Percentiles rank a stretch among this genome's conserved stretches.
These are phyloP conservation scores for Nomada lathburiana DNA, from an alignment of 2,888 invertebrate genomes.

Conservation along the genomic window DNA sequence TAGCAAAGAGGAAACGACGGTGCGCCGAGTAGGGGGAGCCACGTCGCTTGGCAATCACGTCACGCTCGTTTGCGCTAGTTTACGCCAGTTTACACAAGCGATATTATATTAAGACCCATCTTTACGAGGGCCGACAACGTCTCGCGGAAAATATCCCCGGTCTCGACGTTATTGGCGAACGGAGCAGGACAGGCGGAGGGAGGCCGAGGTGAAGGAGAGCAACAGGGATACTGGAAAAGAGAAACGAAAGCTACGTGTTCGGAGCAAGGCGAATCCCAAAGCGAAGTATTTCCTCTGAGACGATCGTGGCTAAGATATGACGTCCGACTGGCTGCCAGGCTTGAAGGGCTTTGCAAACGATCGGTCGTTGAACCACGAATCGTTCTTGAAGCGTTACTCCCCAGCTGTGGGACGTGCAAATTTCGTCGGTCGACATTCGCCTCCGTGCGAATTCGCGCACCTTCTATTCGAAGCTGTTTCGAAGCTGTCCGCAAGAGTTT, in stretches of 20 bases:
- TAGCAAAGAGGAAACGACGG: constrained; percentile 1
- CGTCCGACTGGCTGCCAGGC: constrained; percentile 55
- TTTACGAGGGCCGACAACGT: constrained; percentile 40
- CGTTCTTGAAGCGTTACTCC: constrained; percentile 49
- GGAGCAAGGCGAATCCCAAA: constrained; percentile 38
- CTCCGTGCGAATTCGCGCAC: background rate
- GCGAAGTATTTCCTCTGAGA: constrained; percentile 54
- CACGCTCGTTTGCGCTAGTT: constrained; percentile 63
- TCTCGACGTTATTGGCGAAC: constrained; percentile 35
- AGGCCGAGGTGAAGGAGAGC: background rate
- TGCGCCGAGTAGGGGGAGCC: background rate
- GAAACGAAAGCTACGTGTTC: constrained; percentile 12
- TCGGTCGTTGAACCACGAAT: constrained; percentile 66
- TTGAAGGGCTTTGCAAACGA: constrained; percentile 64
- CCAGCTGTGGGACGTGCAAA: constrained; percentile 35
- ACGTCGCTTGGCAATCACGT: constrained; percentile 38
- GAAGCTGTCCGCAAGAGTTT: background rate
- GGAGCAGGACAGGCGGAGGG: background rate
- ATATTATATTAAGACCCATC: constrained; percentile 52
- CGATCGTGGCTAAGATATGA: constrained; percentile 59
- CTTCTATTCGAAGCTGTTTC: background rate
- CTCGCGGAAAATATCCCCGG: constrained; percentile 20
- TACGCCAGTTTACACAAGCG: constrained; percentile 57
- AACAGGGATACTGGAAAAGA: background rate
- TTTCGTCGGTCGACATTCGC: constrained; percentile 39